Evolutionary conservation across 2,113 vertebrate species (phyloP), one percentile per base, ranked within the genome.

Genomic region (Silurus meridionalis): DNA sequence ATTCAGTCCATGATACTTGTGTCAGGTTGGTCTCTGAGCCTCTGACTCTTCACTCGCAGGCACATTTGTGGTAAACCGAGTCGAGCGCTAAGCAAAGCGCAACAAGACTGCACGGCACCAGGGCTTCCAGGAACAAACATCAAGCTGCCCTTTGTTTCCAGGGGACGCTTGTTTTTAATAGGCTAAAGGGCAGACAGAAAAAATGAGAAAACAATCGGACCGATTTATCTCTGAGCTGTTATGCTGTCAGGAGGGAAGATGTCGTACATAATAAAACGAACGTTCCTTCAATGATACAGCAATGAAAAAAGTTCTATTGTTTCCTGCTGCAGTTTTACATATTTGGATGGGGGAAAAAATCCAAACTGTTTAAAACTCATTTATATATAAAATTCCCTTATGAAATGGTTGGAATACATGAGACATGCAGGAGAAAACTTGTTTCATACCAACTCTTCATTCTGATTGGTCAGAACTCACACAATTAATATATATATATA

Each of bases 41-140:
- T 23, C 78, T 60, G 61, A 72, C 85, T 79, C 74, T 78, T 85
- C 64, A 85, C 86, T 85, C 60, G 37, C 80, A 74, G 86, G 79
- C 79, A 79, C 83, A 61, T 85, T 89, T 89, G 88, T 87, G 88
- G 88, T 89, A 83, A 85, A 80, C 86, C 86, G 83, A 82, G 28
- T 75, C 46, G 46, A 81, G 57, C 10, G 79, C 88, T 80, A 55
- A 78, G 75, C 69, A 69, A 57, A 53, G 66, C 53, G 25, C 23
- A 52, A n/a, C 53, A 66, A 83, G 88, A 79, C 80, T 87, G 63
- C 61, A 60, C 48, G 88, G 88, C 88, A 89, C 88, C 88, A 83
- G 83, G 61, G 37, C 37, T 72, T 78, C 79, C 85, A 82, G n/a
- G 28, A 89, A 80, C 78, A 55, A 46, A 55, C 80, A 85, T 71